Conservation (phyloP, 1,140 invertebrate species). For the Chrysomallon squamiferum region DNA sequence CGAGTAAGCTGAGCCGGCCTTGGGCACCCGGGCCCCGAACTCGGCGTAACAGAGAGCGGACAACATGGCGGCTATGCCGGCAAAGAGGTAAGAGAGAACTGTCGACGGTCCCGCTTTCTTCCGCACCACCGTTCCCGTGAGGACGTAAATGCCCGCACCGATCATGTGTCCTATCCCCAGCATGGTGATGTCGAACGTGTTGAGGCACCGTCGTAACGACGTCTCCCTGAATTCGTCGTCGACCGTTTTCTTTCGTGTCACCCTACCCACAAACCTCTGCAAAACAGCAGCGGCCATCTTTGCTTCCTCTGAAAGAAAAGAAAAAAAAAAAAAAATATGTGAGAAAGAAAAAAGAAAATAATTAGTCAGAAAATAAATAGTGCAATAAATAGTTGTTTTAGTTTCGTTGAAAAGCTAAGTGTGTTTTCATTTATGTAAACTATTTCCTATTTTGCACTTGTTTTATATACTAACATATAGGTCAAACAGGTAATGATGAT, state of each 20-base stretch:
- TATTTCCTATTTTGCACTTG: too few species aligned
- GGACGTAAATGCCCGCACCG: slow-evolving; percentile 75
- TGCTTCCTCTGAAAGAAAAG: not conserved
- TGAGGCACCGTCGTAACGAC: slow-evolving; percentile 85
- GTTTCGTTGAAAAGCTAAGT: not conserved
- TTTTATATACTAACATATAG: too few species aligned
- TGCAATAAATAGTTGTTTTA: not conserved
- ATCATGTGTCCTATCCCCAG: slow-evolving; percentile 91
- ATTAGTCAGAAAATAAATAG: not conserved
- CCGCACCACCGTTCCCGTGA: slow-evolving; percentile 79
- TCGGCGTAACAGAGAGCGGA: slow-evolving; percentile 92
- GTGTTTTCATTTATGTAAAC: too few species aligned
- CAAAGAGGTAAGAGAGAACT: slow-evolving; percentile 79
- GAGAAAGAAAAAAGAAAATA: not conserved
- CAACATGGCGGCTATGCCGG: slow-evolving; percentile 83
- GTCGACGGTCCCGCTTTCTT: slow-evolving; percentile 87
- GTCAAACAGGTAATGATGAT: too few species aligned
- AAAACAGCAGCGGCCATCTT: not conserved
- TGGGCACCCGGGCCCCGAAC: slow-evolving; percentile 76
- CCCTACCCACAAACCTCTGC: slow-evolving; percentile 52
- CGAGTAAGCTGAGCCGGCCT: slow-evolving; percentile 58
- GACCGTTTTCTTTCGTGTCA: slow-evolving; percentile 54
- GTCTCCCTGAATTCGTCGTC: slow-evolving; percentile 74
- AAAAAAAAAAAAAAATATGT: not conserved
- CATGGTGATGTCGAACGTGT: slow-evolving; percentile 79